Conservation (phyloP, 1,140 invertebrate genomes). For the Eueides isabella region DNA sequence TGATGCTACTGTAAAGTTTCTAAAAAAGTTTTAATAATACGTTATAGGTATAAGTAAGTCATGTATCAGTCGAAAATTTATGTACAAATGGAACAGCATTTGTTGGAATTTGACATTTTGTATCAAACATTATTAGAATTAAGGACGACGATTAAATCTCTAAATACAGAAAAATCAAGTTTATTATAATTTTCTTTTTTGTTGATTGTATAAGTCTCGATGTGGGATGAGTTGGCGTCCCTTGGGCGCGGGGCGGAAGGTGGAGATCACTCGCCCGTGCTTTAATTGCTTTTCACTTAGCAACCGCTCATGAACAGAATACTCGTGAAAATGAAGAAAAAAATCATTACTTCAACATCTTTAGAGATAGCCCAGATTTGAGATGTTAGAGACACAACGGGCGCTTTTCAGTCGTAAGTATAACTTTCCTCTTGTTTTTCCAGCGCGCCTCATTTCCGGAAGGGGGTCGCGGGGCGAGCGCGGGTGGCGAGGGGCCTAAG, state of each 20-base stretch:
- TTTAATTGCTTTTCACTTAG: constrained; percentile 83
- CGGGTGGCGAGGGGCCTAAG: constrained; percentile 81
- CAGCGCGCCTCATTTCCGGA: constrained; percentile 79
- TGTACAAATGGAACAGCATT: neutral
- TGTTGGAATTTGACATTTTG: neutral
- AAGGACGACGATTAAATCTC: constrained; percentile 28
- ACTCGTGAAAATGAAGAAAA: constrained; percentile 78
- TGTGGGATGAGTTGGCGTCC: constrained; percentile 48
- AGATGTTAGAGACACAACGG: constrained; percentile 71
- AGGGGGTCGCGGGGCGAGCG: constrained; percentile 65
- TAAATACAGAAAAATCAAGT: constrained; percentile 51
- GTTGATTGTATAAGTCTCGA: constrained; percentile 66
- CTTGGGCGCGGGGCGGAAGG: constrained; percentile 43
- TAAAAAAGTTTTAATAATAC: no score
- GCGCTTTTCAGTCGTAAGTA: constrained; percentile 58
- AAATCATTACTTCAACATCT: constrained; percentile 81
- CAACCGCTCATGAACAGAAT: constrained; percentile 80
- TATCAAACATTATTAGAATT: constrained; percentile 11
- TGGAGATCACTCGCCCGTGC: constrained; percentile 74
- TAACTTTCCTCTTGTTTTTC: constrained; percentile 80
- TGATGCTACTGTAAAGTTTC: no score
- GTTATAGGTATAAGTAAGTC: no score
- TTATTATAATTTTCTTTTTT: constrained; percentile 71
- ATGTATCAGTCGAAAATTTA: neutral
- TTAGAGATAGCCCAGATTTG: constrained; percentile 80